A percentile compares a stretch with the other conserved stretches of the same genome.
phyloP scores from a whole-genome alignment of 2,113 vertebrate species.

The Andinoacara biseriatus region DNA sequence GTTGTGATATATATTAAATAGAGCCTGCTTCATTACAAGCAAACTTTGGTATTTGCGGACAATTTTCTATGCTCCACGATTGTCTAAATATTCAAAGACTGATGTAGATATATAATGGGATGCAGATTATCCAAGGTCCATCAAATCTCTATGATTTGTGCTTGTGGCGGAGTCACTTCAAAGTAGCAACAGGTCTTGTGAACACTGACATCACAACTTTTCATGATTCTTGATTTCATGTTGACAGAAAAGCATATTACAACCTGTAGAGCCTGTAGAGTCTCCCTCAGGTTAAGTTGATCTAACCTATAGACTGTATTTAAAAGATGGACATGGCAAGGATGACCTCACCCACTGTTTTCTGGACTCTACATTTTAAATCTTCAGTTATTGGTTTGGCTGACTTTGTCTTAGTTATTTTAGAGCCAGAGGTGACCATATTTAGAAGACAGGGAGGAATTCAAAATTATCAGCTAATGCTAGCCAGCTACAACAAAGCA shows the following conservation, averaged over 20 bases:
- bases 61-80: neutral
- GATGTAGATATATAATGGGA: neutral
- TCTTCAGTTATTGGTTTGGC: too few relatives aligned
- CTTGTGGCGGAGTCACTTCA: neutral
- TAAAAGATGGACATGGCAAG: too few relatives aligned
- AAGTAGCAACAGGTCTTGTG: neutral
- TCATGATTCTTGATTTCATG: neutral
- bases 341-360: neutral
- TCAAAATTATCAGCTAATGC: neutral
- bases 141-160: neutral
- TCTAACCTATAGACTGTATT: too few relatives aligned
- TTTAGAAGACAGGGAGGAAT: neutral
- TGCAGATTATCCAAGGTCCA: neutral
- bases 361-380: too few relatives aligned
- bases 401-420: neutral
- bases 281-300: too few relatives aligned
- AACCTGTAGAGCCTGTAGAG: neutral
- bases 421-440: neutral
- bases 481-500: neutral
- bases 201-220: neutral
- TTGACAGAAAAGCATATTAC: neutral
- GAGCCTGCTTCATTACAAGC: neutral
- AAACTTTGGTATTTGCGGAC: neutral
- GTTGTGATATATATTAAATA: constrained; percentile 27
- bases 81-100: neutral